Evolutionary conservation across 1,140 invertebrate species (phyloP).

Genomic region (Manduca sexta): DNA sequence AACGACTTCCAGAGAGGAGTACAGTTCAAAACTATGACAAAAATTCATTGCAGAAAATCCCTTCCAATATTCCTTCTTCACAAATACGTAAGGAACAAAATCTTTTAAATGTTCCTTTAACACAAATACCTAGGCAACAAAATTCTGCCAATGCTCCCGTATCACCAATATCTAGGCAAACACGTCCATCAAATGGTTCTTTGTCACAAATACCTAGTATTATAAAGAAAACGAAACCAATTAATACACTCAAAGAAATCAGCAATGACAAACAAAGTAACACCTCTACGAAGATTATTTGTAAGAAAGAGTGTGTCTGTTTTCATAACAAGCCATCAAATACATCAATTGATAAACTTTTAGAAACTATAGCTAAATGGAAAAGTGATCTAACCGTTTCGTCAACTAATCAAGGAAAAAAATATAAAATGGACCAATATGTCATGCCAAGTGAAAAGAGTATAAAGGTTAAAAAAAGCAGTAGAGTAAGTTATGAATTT

Average conservation of each 20-base stretch:
- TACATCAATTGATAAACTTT: conserved; percentile 47
- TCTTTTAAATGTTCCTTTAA: too few relatives aligned
- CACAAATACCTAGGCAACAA: too few relatives aligned
- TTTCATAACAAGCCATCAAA: conserved; percentile 56
- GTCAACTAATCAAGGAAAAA: neutral
- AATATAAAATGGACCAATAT: too few relatives aligned
- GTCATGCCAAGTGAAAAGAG: too few relatives aligned
- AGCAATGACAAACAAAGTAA: neutral
- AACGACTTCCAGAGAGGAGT: conserved; percentile 1
- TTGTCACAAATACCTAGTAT: too few relatives aligned
- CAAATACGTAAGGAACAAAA: too few relatives aligned
- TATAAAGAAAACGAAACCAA: conserved; percentile 30
- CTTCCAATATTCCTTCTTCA: too few relatives aligned
- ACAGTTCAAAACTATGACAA: conserved; percentile 1
- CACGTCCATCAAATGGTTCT: too few relatives aligned
- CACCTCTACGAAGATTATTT: conserved; percentile 4
- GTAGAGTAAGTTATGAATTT: too few relatives aligned
- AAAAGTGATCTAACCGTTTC: conserved; percentile 22
- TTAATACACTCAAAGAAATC: conserved; percentile 11
- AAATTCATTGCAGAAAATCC: too few relatives aligned
- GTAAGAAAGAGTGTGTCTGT: conserved; percentile 37
- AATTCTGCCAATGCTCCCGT: conserved; percentile 15
- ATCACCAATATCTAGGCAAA: conserved; percentile 15
- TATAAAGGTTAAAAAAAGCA: too few relatives aligned
- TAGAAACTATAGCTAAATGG: conserved; percentile 41